Conservation (phyloP, 1,140 invertebrate species). For the Bombyx mandarina region DNA sequence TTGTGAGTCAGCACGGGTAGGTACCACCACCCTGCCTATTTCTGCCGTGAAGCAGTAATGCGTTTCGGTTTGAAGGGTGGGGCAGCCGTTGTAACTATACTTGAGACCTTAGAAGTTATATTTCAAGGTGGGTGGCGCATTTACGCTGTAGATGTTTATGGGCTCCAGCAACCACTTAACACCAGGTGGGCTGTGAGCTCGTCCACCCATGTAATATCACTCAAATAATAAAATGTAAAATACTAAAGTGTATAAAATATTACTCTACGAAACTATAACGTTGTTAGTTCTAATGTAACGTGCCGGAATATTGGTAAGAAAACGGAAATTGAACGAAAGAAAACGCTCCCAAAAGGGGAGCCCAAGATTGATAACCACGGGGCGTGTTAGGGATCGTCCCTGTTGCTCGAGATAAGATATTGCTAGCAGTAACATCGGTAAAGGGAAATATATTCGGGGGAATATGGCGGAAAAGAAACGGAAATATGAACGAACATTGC, state of each 20-base stretch:
- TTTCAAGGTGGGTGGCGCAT: too few species aligned
- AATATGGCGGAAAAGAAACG: neutral
- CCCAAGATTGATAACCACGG: conserved; percentile 3
- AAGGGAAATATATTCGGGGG: conserved; percentile 1
- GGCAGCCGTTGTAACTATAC: too few species aligned
- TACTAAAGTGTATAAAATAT: neutral
- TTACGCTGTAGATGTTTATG: too few species aligned
- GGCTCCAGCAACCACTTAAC: too few species aligned
- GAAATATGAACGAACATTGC: neutral
- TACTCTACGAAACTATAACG: neutral
- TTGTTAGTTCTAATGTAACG: neutral
- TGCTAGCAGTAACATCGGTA: conserved; percentile 3
- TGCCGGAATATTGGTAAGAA: neutral
- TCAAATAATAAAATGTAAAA: too few species aligned
- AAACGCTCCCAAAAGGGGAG: conserved; percentile 1
- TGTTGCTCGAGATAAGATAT: conserved; percentile 1
- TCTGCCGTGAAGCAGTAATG: too few species aligned
- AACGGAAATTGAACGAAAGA: conserved; percentile 6
- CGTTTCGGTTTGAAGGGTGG: too few species aligned
- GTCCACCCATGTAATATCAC: too few species aligned
- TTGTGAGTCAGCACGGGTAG: too few species aligned
- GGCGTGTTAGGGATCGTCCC: neutral
- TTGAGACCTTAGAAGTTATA: too few species aligned
- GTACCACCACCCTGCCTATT: too few species aligned
- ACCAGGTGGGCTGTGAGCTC: too few species aligned